A percentile compares a stretch with the other conserved stretches of the same genome.
Conservation (phyloP, 2,113 vertebrate genomes). For the Xyrauchen texanus region DNA sequence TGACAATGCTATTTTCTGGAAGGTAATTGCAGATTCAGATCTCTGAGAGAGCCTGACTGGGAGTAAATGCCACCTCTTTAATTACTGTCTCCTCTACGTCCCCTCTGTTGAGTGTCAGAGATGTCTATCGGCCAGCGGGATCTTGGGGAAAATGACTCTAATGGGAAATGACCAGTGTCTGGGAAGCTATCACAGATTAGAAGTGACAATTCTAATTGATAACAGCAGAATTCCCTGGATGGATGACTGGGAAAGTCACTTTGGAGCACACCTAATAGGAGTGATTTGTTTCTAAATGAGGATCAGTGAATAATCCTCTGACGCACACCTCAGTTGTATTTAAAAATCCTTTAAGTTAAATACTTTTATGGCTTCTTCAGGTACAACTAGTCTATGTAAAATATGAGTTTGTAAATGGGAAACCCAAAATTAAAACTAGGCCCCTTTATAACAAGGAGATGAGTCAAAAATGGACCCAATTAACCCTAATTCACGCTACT, state of each 20-base stretch:
- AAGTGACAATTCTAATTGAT: constrained; percentile 97
- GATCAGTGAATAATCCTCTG: constrained; percentile 63
- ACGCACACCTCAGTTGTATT: constrained; percentile 48
- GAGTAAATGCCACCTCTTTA: constrained; percentile 92
- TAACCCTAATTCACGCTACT: too few relatives aligned
- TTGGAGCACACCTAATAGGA: constrained; percentile 92
- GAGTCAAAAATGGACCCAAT: too few relatives aligned
- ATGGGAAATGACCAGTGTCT: constrained; percentile 92
- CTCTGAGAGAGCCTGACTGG: constrained; percentile 85
- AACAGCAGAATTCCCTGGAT: constrained; percentile 86
- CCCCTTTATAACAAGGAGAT: too few relatives aligned
- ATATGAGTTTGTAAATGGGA: too few relatives aligned
- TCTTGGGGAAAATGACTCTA: constrained; percentile 87
- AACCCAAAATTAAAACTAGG: too few relatives aligned
- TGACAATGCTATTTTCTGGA: constrained; percentile 80
- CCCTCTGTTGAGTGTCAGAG: constrained; percentile 77
- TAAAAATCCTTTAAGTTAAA: neutral
- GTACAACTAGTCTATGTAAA: neutral
- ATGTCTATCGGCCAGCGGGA: constrained; percentile 82
- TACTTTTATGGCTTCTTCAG: neutral
- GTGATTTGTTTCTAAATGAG: constrained; percentile 83
- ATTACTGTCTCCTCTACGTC: constrained; percentile 82
- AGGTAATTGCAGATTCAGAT: constrained; percentile 89
- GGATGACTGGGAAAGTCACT: constrained; percentile 89
- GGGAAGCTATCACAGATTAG: constrained; percentile 85